Conservation (phyloP, 2,113 vertebrate species). For the Manacus vitellinus region DNA sequence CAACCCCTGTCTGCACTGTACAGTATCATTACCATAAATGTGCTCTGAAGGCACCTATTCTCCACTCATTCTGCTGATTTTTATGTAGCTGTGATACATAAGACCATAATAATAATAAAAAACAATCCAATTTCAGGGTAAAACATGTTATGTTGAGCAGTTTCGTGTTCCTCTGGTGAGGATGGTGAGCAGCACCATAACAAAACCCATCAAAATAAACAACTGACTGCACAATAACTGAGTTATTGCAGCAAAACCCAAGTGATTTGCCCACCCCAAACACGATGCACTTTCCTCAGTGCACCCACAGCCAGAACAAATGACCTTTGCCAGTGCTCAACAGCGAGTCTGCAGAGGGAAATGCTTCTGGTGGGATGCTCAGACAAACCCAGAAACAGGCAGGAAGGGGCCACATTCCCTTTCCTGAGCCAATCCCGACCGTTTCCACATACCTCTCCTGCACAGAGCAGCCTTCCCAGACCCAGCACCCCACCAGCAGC, state of each 20-base stretch:
- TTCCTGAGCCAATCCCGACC: background rate
- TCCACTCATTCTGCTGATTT: background rate
- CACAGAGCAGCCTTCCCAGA: background rate
- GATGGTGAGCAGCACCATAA: background rate
- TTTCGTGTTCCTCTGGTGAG: background rate
- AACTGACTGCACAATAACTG: rapidly evolving
- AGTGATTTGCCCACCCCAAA: background rate
- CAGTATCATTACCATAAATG: background rate
- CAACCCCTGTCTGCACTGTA: background rate
- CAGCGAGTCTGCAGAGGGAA: background rate
- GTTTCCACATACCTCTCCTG: background rate
- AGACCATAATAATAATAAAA: background rate
- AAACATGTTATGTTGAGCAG: rapidly evolving
- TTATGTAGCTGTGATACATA: background rate
- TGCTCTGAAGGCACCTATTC: background rate
- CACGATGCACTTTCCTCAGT: rapidly evolving
- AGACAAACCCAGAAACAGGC: background rate
- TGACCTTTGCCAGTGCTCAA: background rate
- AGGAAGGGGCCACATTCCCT: background rate
- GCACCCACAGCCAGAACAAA: background rate
- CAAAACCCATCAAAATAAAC: background rate
- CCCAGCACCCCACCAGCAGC: background rate
- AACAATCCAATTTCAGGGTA: background rate
- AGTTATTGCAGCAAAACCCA: background rate
- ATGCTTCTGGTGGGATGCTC: background rate